Conservation (phyloP, 2,113 vertebrate genomes). For the Corapipo altera region DNA sequence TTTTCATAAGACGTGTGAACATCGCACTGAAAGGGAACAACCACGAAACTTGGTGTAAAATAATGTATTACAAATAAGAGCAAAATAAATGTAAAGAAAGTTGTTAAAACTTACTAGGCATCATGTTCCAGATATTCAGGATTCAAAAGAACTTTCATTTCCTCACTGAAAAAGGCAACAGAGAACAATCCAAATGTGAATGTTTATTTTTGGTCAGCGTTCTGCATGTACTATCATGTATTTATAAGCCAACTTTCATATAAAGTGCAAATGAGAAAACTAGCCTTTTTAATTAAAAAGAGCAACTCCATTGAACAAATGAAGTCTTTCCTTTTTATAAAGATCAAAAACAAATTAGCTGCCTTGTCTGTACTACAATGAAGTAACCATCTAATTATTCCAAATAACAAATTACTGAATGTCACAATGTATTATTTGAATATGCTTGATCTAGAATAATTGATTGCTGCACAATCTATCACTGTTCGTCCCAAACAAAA, state of each 20-base stretch:
- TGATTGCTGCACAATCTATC: slow-evolving; percentile 66
- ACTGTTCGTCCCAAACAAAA: slow-evolving; percentile 61
- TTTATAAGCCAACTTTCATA: slow-evolving; percentile 63
- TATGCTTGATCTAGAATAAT: slow-evolving; percentile 72
- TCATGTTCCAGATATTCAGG: slow-evolving; percentile 94
- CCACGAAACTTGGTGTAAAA: slow-evolving; percentile 28
- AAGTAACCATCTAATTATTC: slow-evolving; percentile 74
- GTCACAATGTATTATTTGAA: slow-evolving; percentile 69
- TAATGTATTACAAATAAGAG: not conserved
- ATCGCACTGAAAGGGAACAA: slow-evolving; percentile 74
- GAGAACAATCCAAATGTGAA: slow-evolving; percentile 60
- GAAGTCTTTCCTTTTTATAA: slow-evolving; percentile 71
- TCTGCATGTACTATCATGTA: slow-evolving; percentile 40
- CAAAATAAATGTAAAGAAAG: slow-evolving; percentile 36
- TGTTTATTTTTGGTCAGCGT: slow-evolving; percentile 48
- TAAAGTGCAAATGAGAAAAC: slow-evolving; percentile 68
- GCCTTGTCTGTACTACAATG: slow-evolving; percentile 63
- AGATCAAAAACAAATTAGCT: slow-evolving; percentile 73
- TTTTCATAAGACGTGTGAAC: slow-evolving; percentile 84
- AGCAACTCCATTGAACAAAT: slow-evolving; percentile 68
- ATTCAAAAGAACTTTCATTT: slow-evolving; percentile 92
- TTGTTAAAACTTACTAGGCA: slow-evolving; percentile 89
- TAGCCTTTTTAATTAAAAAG: slow-evolving; percentile 70
- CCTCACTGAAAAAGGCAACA: slow-evolving; percentile 83
- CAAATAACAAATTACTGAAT: slow-evolving; percentile 73